A percentile compares a stretch with the other conserved stretches of the same genome.
Evolutionary conservation across 1,140 invertebrate genomes (phyloP).

Genomic region (Metaphire vulgaris): DNA sequence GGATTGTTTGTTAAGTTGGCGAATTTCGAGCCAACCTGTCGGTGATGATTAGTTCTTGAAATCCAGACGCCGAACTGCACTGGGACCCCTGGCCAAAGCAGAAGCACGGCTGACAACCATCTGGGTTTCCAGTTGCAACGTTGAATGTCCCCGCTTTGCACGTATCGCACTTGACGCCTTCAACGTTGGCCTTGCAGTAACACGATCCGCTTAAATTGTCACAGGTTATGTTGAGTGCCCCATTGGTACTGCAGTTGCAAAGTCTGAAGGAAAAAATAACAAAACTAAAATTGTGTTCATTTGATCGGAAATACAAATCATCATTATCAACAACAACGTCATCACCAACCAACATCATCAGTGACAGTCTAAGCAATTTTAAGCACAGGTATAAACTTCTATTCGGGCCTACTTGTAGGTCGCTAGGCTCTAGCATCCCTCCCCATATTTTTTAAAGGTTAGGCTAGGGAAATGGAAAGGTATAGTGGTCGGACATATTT

Average conservation of each 20-base stretch:
- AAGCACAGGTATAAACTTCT: neutral
- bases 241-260: conserved; percentile 81
- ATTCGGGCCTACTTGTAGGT: neutral
- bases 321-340: conserved; percentile 20
- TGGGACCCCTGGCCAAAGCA: conserved; percentile 43
- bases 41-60: neutral
- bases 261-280: conserved; percentile 39
- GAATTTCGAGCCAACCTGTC: neutral
- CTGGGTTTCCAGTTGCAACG: conserved; percentile 67
- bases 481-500: too few relatives aligned
- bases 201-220: conserved; percentile 49
- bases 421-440: neutral
- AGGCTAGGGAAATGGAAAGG: too few relatives aligned
- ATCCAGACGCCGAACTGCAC: neutral
- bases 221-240: conserved; percentile 71
- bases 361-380: conserved; percentile 7
- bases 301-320: neutral
- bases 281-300: neutral
- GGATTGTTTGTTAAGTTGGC: too few relatives aligned
- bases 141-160: conserved; percentile 94
- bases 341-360: neutral
- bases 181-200: conserved; percentile 76
- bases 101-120: conserved; percentile 66
- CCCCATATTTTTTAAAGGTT: neutral
- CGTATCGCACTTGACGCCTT: conserved; percentile 86